Base-by-base conservation (phyloP, 2,797 vertebrate genomes). In the Sphenodon punctatus region DNA sequence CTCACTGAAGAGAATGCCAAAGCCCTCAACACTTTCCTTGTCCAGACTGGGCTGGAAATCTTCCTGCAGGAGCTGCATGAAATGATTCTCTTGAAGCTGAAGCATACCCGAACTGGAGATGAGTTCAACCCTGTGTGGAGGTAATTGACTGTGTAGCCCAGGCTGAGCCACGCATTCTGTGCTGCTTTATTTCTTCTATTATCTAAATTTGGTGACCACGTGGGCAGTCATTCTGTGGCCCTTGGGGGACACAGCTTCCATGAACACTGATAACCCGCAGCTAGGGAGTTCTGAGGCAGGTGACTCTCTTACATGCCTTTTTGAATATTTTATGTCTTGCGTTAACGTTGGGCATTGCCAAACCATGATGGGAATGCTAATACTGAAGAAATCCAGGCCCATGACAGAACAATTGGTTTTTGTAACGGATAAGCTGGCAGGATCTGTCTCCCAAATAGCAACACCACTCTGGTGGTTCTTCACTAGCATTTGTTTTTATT, bases 61-160 rank as follows among this genome's bases (percentile, higher is more conserved):
- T 98, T 99, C 87, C 93, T 99, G 53, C 90, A 98, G 89, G 97
- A 99, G 92, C 97, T 99, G 86, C 98, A 99, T 0, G 97, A 99
- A 89, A 97, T 99, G 94, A 97, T 99, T 13, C 10, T 96, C 78
- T 84, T 99, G 72, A 96, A 90, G 56, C 94, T 99, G 25, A 97
- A 95, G 89, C 91, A 38, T 23, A 75, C 92, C n/a, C 79, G 67
- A 3, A 85, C 95, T 10, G 95, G 93, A 11, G 93, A 90, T 39
- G 89, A 89, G 7, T 98, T 87, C 94, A 96, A 14, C 16, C 95
- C 97, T 15, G 4, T 5, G 0, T 99, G 98, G 98, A 90, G 96
- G 98, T 99, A 95, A 95, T 2, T 10, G 25, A 13, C 5, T 23
- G 4, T 6, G 6, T 3, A 41, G 41, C 30, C 22, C 60, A 13